Evolutionary conservation across 2,797 vertebrate genomes (phyloP).

Genomic region (Triplophysa bombifrons): DNA sequence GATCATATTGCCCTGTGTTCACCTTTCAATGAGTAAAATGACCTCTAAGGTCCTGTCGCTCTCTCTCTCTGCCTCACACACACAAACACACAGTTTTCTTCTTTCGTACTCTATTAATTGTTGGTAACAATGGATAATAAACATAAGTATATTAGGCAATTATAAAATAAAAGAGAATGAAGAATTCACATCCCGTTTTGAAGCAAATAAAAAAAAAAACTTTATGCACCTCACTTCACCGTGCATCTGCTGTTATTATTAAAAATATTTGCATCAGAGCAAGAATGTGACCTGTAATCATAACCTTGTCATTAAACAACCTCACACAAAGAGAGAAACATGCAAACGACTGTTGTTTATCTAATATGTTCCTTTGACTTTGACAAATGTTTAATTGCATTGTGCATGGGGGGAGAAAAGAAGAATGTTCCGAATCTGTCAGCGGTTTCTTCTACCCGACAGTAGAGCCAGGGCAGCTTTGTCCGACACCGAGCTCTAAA

Average conservation of each 20-base stretch:
- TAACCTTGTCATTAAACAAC: background rate
- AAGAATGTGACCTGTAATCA: background rate
- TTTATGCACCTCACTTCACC: background rate
- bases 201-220: background rate
- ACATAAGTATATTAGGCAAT: too few species aligned
- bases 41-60: background rate
- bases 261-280: background rate
- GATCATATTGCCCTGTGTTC: conserved; percentile 30
- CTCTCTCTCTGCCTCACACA: conserved; percentile 3
- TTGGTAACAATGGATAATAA: background rate
- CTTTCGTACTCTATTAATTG: background rate
- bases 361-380: conserved; percentile 61
- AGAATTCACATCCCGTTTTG: background rate
- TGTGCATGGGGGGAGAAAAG: conserved; percentile 41
- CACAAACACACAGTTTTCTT: background rate
- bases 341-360: background rate
- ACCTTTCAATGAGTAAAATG: conserved; percentile 8
- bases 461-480: conserved; percentile 81
- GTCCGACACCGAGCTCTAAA: conserved; percentile 81
- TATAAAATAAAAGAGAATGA: background rate
- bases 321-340: background rate
- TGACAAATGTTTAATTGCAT: conserved; percentile 74
- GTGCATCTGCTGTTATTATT: background rate
- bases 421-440: conserved; percentile 69
- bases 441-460: conserved; percentile 78